Base-by-base conservation (phyloP, 2,797 vertebrate genomes). In the Rhadinocentrus ornatus region DNA sequence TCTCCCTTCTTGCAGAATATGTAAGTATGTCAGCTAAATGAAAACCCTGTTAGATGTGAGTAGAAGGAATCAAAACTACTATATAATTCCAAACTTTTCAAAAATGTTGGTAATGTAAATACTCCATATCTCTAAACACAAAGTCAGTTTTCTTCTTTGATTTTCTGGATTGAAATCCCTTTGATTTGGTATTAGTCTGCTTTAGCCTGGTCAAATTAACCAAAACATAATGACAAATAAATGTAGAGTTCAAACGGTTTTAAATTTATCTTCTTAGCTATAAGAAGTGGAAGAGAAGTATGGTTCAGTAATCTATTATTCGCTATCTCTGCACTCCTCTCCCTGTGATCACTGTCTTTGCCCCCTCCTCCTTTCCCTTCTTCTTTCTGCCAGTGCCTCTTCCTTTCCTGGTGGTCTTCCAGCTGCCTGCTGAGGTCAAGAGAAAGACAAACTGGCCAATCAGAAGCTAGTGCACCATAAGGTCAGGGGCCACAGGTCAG, bases 401-500 rank as follows among this genome's bases (percentile, higher is more conserved):
- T 73, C 58, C 77, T 72, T 71, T 66, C 78, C 52, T 72, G 90
- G 90, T 91, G 88, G 90, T 91, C 91, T 56, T 58, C 50, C 2
- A 73, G 69, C 63, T 65, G 78, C 69, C 81, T 77, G 10, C 52
- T 26, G 73, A 79, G 80, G 85, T 81, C 84, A 83, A 58, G 66
- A 80, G 37, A 66, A 78, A 88, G 77, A 84, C 76, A 73, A 81
- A 79, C 72, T 46, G 73, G 41, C 89, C 88, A 91, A 85, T 89
- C 52, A 3, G 81, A 70, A 72, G 77, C 73, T 53, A 39, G 87
- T 80, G 90, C 81, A 89, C 53, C 83, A 75, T 80, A 81, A 91
- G 90, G 88, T 91, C 83, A 84, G 75, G 78, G 80, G 86, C 79
- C 86, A 82, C 6, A 82, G 90, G 89, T 87, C 87, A 71, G 44